Base-by-base conservation (phyloP, 2,113 vertebrate species). In the Mus musculus region DNA sequence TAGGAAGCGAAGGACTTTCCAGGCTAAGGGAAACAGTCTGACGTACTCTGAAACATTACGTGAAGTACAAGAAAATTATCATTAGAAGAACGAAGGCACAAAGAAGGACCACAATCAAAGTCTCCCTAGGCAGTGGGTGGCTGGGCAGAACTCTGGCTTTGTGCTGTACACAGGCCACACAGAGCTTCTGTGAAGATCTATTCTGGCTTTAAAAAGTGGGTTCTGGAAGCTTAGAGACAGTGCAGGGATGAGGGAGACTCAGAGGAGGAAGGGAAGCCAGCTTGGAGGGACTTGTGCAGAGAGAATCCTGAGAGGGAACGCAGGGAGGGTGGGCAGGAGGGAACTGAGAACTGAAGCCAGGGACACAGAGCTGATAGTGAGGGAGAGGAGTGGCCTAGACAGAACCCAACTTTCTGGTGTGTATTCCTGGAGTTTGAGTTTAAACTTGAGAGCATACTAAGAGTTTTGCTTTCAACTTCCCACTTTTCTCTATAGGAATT, bases 111-210 rank as follows among this genome's bases (percentile, higher is more conserved):
- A 0, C 11, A 22, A 33, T 56, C 8, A n/a, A 12, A 33, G 39
- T 22, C 42, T 19, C 42, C 67, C 42, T 4, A 19, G 42, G 9
- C 26, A 46, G 46, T 24, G 24, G 42, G 24, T 52, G n/a, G 19
- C n/a, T 28, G 71, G 16, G 26, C n/a, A 17, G 46, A 63, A 49
- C 36, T 2, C 26, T 0, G 39, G 52, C 0, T 42, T 14, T 16
- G 85, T 24, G 12, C 0, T 0, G 0, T 12, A 19, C n/a, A 2
- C 5, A 3, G 42, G 26, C 14, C n/a, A 17, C 11, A 20, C 42
- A 77, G 88, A 19, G 1, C 10, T 13, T 3, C 1, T 59, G 30
- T 19, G 4, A 39, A 28, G 30, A 39, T 88, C 46, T 69, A 4
- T 8, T 11, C 1, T 3, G 0, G 5, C 13, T 81, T 6, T 71